Evolutionary conservation across 30 jellyfish, hydroid and myxozoan genomes (phyloP).

Genomic region (Aurelia aurita): DNA sequence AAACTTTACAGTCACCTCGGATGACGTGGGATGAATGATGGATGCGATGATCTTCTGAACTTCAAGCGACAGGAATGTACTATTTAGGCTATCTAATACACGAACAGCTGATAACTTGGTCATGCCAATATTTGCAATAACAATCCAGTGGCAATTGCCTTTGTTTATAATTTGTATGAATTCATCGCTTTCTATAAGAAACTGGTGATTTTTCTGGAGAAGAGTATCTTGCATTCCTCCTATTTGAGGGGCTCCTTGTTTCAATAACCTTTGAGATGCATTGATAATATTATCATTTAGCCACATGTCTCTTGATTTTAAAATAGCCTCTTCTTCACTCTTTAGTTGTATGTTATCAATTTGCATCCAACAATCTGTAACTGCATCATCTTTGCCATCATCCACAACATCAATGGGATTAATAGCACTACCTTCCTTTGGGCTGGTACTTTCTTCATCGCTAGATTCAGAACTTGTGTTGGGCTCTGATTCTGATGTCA

Average conservation of each 20-base stretch:
- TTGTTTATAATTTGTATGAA: neutral
- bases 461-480: too few relatives aligned
- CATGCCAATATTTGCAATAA: neutral
- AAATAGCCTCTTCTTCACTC: neutral
- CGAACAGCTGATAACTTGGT: neutral
- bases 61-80: constrained; percentile 8
- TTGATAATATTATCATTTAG: neutral
- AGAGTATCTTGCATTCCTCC: too few relatives aligned
- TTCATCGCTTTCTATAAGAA: neutral
- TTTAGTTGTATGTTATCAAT: neutral
- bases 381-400: neutral
- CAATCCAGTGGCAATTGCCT: constrained; percentile 9
- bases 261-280: too few relatives aligned
- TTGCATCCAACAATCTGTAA: constrained; percentile 1
- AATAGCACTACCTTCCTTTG: too few relatives aligned
- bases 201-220: too few relatives aligned
- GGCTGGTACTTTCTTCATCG: too few relatives aligned
- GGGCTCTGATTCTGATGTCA: too few relatives aligned
- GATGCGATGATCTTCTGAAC: constrained; percentile 8
- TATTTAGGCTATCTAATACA: constrained; percentile 5
- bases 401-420: too few relatives aligned
- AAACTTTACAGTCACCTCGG: neutral
- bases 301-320: neutral
- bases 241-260: too few relatives aligned
- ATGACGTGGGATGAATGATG: constrained; percentile 6